Base-by-base conservation (phyloP, 2,888 invertebrate species). In the Cerceris rybyensis region DNA sequence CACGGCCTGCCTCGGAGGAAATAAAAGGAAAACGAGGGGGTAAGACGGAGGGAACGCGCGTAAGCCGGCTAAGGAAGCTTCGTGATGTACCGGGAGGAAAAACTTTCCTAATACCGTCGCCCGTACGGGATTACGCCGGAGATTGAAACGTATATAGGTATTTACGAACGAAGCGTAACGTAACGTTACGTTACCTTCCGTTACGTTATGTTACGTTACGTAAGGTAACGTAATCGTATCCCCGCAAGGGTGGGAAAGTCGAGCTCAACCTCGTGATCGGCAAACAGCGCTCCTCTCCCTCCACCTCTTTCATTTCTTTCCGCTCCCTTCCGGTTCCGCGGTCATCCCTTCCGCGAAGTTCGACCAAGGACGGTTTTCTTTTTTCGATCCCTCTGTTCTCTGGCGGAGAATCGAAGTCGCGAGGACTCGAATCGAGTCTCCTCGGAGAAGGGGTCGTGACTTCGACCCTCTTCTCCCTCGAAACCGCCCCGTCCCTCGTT, bases 71-170 rank as follows among this genome's bases (percentile, higher is more conserved):
- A 78, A 83, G 85, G 78, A 84, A 87, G 82, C 84, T 74, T 75
- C 84, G 86, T 89, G 90, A 90, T 87, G 87, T 88, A 90, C 86
- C 68, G 80, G 83, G 68, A 78, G 82, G 87, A 87, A 84, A 90
- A 92, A 92, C 91, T 92, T 92, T 92, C 91, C 90, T 92, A 92
- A 92, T 92, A 91, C 90, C 89, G 83, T 86, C 87, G 87, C 82
- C 89, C 85, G 87, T 88, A 83, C 85, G 82, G 90, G 91, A 91
- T 91, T 92, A 91, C 90, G 84, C 81, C 76, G 83, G 84, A 88
- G 88, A 92, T 92, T 90, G 91, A 88, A 91, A 90, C 88, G 88
- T 91, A 91, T 88, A 89, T 89, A 84, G 88, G 88, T 91, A 88
- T 90, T 89, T 90, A 88, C 86, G 81, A 86, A 87, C 80, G 85